phyloP scores from a whole-genome alignment of 2,888 invertebrate species.

The Cenopis cana region DNA sequence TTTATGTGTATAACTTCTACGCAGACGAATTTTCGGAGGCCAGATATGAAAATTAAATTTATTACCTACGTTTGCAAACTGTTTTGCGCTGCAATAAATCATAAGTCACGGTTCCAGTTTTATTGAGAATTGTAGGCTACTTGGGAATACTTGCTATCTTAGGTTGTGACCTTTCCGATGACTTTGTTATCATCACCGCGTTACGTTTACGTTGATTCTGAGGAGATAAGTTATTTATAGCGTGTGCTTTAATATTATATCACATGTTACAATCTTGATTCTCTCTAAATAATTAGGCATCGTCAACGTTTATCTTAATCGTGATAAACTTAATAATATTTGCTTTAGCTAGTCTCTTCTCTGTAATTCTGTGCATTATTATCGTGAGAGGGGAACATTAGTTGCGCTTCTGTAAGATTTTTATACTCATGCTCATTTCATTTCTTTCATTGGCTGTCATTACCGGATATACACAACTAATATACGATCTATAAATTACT shows the following conservation, averaged over 20 bases:
- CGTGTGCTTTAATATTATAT: conserved; percentile 7
- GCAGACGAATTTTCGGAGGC: conserved; percentile 19
- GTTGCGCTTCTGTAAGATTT: conserved; percentile 55
- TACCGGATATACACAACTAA: conserved; percentile 55
- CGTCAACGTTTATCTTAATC: conserved; percentile 1
- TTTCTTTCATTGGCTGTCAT: conserved; percentile 64
- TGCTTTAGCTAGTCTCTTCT: neutral
- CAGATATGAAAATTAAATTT: conserved; percentile 34
- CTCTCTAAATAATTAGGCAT: conserved; percentile 23
- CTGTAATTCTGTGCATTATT: neutral
- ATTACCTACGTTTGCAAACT: conserved; percentile 31
- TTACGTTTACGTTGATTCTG: conserved; percentile 29
- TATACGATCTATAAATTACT: conserved; percentile 54
- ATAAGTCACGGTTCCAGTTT: conserved; percentile 25
- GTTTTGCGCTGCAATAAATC: conserved; percentile 36
- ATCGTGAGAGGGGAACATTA: neutral
- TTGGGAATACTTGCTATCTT: conserved; percentile 2
- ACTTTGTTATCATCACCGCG: conserved; percentile 9
- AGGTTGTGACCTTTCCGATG: conserved; percentile 21
- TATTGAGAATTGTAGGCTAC: conserved; percentile 11
- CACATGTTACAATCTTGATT: conserved; percentile 14
- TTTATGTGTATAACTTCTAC: conserved; percentile 31
- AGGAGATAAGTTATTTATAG: conserved; percentile 31
- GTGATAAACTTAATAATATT: conserved; percentile 10
- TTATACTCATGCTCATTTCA: conserved; percentile 54